Evolutionary conservation across 2,888 invertebrate species (phyloP).

Genomic region (Chelonus formosanus): DNA sequence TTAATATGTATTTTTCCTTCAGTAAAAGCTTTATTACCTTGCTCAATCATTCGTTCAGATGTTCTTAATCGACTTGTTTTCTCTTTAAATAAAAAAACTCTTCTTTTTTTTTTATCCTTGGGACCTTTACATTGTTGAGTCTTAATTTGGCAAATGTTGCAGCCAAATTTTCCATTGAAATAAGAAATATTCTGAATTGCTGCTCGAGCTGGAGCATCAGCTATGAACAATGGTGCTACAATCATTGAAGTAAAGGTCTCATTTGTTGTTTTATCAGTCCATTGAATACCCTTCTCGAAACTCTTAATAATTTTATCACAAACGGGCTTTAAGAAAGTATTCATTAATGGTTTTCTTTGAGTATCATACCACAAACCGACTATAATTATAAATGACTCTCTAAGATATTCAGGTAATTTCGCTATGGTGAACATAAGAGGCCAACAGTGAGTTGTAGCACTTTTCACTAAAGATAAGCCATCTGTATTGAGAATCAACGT

Average conservation of each 20-base stretch:
- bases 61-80: background rate
- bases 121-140: background rate
- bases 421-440: constrained; percentile 34
- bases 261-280: constrained; percentile 31
- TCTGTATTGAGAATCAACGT: constrained; percentile 16
- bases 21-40: background rate
- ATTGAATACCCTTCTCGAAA: constrained; percentile 35
- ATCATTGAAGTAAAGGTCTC: constrained; percentile 24
- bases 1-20: background rate
- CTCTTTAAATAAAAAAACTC: constrained; percentile 1
- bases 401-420: constrained; percentile 32
- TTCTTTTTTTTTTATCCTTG: background rate
- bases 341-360: constrained; percentile 30
- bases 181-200: constrained; percentile 35
- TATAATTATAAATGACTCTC: constrained; percentile 32
- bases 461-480: constrained; percentile 30
- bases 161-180: constrained; percentile 37
- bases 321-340: constrained; percentile 35
- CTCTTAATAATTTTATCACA: constrained; percentile 31
- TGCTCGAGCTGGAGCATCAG: constrained; percentile 36
- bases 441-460: constrained; percentile 35
- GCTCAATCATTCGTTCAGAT: background rate
- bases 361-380: constrained; percentile 34
- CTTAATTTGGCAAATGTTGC: constrained; percentile 36
- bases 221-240: constrained; percentile 34